A percentile compares a stretch with the other conserved stretches of the same genome.
These are phyloP conservation scores for Cryptoprocta ferox DNA, from an alignment of 2,797 vertebrate species.

Conservation along the genomic window DNA sequence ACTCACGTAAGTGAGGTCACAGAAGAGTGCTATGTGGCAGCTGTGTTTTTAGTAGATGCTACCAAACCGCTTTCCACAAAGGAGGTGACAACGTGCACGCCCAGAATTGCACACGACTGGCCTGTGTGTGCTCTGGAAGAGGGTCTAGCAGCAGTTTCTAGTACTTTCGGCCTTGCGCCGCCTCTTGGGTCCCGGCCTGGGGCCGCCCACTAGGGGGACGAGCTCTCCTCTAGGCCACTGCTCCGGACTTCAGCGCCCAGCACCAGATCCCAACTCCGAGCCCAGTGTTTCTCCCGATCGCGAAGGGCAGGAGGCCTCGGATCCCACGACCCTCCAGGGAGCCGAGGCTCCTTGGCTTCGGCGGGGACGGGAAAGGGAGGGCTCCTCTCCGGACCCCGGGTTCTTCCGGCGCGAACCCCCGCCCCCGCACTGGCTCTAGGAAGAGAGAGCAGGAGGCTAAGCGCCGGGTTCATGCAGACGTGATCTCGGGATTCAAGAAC, in stretches of 20 bases:
- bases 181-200: not conserved
- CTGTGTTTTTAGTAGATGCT: not conserved
- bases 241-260: not conserved
- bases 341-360: not conserved
- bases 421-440: not conserved
- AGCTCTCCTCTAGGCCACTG: accelerated
- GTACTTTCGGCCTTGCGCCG: not conserved
- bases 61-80: not conserved
- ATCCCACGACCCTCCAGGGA: not conserved
- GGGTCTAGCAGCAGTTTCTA: not conserved
- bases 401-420: not conserved
- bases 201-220: not conserved
- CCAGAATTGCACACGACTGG: not conserved
- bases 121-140: not conserved
- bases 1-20: too few species aligned
- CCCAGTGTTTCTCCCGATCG: not conserved
- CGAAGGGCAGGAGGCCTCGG: accelerated
- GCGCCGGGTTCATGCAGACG: not conserved
- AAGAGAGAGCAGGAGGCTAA: not conserved
- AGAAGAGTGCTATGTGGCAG: accelerated
- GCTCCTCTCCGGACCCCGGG: not conserved
- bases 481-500: not conserved
- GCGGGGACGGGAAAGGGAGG: accelerated
- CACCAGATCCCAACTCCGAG: not conserved
- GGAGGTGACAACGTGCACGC: accelerated